These are phyloP conservation scores for Nycticryphes semicollaris DNA, from an alignment of 2,113 vertebrate species.

Conservation along the genomic window DNA sequence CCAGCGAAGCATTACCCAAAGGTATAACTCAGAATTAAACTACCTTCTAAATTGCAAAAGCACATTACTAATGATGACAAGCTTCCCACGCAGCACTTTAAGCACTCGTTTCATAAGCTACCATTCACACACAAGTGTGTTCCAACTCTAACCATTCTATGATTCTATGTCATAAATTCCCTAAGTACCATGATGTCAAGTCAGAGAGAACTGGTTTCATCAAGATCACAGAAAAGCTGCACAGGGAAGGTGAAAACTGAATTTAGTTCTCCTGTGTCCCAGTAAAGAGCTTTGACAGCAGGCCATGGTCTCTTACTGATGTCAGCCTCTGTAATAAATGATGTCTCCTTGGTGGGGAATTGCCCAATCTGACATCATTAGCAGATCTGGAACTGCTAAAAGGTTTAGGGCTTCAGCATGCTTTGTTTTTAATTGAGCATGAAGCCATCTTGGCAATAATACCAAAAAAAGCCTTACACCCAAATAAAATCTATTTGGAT, in stretches of 20 bases:
- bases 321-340: conserved; percentile 9
- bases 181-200: not conserved
- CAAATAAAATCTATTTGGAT: conserved; percentile 56
- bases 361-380: conserved; percentile 58
- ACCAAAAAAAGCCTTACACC: conserved; percentile 14
- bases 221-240: not conserved
- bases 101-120: not conserved
- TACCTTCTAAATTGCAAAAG: not conserved
- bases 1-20: not conserved
- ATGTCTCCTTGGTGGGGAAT: conserved; percentile 19
- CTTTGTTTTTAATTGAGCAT: conserved; percentile 57
- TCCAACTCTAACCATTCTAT: too few species aligned
- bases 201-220: not conserved
- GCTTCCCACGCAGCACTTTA: not conserved
- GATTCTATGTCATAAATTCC: not conserved
- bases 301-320: not conserved
- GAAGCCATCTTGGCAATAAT: conserved; percentile 41
- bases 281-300: not conserved
- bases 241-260: not conserved
- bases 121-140: not conserved
- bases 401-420: conserved; percentile 24
- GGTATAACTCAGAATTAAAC: not conserved
- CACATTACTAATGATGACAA: not conserved
- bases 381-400: conserved; percentile 36
- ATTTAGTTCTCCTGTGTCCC: not conserved